Conservation (phyloP, 2,888 invertebrate species). For the Plutella xylostella region DNA sequence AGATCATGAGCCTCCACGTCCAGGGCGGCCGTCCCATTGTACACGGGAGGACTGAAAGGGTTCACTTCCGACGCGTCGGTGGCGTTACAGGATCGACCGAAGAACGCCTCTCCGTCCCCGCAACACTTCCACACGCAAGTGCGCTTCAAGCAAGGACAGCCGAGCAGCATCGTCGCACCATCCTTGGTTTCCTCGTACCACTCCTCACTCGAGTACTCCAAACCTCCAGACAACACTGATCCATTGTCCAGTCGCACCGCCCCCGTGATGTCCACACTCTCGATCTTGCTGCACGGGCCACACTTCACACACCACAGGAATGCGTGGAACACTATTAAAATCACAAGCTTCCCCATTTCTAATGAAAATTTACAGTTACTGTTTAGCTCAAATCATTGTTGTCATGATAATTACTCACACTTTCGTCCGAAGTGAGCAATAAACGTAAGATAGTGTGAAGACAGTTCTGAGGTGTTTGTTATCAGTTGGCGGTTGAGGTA, state of each 20-base stretch:
- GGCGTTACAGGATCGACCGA: constrained; percentile 29
- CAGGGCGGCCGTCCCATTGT: constrained; percentile 29
- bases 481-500: too few species aligned
- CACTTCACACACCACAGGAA: too few species aligned
- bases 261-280: constrained; percentile 44
- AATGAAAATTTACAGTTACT: too few species aligned
- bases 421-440: too few species aligned
- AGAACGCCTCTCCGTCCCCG: constrained; percentile 26
- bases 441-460: too few species aligned
- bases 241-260: constrained; percentile 34
- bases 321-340: too few species aligned
- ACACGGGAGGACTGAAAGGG: constrained; percentile 46
- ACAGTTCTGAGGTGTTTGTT: too few species aligned
- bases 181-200: constrained; percentile 40
- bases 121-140: constrained; percentile 53
- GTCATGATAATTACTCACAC: too few species aligned
- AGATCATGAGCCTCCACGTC: constrained; percentile 30
- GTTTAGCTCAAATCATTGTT: too few species aligned
- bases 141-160: constrained; percentile 50
- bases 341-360: too few species aligned
- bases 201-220: constrained; percentile 33
- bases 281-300: constrained; percentile 34
- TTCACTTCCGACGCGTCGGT: constrained; percentile 28
- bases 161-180: constrained; percentile 25
- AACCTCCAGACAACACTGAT: constrained; percentile 35